phyloP scores from a whole-genome alignment of 2,797 vertebrate species.

The Scleropages formosus region DNA sequence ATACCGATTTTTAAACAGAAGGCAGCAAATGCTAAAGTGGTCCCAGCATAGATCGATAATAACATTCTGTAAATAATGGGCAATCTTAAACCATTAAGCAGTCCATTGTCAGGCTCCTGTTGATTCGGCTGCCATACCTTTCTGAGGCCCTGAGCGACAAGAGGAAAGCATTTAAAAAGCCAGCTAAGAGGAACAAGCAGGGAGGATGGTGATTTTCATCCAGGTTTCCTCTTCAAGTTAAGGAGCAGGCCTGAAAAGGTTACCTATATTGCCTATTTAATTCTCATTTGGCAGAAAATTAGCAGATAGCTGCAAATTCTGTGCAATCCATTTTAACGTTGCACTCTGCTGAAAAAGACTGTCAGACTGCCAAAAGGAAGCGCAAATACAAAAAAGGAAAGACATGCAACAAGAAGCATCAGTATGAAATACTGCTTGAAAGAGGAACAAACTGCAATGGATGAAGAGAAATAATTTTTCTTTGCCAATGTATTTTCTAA shows the following conservation, averaged over 20 bases:
- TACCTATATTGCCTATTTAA: slow-evolving; percentile 45
- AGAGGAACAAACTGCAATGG: no score
- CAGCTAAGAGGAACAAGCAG: background rate
- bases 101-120: slow-evolving; percentile 32
- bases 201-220: slow-evolving; percentile 8
- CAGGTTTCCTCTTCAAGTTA: slow-evolving; percentile 22
- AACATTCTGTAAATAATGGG: slow-evolving; percentile 35
- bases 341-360: background rate
- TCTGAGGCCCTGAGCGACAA: slow-evolving; percentile 25
- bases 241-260: slow-evolving; percentile 34
- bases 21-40: slow-evolving; percentile 25
- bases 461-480: no score
- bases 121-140: slow-evolving; percentile 24
- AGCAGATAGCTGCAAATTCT: background rate
- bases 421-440: no score
- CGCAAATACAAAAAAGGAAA: slow-evolving; percentile 32
- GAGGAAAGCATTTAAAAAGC: background rate
- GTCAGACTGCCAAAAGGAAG: background rate
- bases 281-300: slow-evolving; percentile 41
- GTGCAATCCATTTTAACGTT: no score
- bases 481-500: no score
- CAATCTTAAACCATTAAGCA: slow-evolving; percentile 36
- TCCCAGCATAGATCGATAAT: slow-evolving; percentile 34
- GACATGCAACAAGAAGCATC: no score
- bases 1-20: slow-evolving; percentile 15